These are phyloP conservation scores for Apogon hyalosoma DNA, from an alignment of 2,797 vertebrate species.

Conservation along the genomic window DNA sequence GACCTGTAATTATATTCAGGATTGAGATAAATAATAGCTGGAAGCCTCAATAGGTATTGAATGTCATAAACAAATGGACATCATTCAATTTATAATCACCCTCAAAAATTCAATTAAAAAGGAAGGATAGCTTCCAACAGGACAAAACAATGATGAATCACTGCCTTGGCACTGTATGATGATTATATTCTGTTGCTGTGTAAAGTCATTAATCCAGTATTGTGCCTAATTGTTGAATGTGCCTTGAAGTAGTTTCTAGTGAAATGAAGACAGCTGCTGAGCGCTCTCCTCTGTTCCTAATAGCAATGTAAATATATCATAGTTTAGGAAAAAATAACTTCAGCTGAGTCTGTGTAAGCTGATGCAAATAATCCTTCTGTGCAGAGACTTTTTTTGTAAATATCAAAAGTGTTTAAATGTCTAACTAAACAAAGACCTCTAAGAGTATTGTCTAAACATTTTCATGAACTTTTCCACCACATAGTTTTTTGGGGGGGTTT, in stretches of 20 bases:
- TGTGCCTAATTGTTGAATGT: conserved; percentile 24
- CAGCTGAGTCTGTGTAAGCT: neutral
- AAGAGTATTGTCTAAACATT: neutral
- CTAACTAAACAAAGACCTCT: neutral
- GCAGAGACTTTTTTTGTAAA: neutral
- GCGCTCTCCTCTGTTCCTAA: neutral
- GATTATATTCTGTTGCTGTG: conserved; percentile 19
- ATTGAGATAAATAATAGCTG: neutral
- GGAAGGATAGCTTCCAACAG: conserved; percentile 13
- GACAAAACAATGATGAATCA: conserved; percentile 24
- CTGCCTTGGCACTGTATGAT: neutral
- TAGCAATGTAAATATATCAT: conserved; percentile 14
- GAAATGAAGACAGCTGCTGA: conserved; percentile 12
- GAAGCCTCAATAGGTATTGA: conserved; percentile 8
- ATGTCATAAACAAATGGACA: conserved; percentile 16
- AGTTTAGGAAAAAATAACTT: conserved; percentile 4
- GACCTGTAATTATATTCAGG: neutral
- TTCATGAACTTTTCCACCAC: neutral
- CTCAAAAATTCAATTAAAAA: conserved; percentile 5
- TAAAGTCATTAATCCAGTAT: conserved; percentile 37
- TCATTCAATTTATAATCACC: conserved; percentile 8
- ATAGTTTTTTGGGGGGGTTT: too few species aligned
- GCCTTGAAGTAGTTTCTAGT: conserved; percentile 16
- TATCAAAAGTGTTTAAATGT: neutral
- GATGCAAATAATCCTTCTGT: neutral